These are phyloP conservation scores for Sesamia inferens DNA, from an alignment of 2,888 invertebrate species.

Conservation along the genomic window DNA sequence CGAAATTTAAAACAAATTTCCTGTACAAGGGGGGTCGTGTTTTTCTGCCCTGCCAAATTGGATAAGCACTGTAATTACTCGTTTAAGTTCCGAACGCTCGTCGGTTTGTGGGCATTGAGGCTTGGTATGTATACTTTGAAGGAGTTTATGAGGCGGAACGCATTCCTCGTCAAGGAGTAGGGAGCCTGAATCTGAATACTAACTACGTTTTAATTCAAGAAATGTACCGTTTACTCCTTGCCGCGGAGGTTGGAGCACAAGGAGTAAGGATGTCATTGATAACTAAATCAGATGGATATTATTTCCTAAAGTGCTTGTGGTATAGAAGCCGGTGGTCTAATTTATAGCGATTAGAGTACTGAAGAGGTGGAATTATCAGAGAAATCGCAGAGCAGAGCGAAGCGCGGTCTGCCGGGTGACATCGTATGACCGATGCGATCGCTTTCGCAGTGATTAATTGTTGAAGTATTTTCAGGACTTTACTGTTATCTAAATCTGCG, in stretches of 20 bases:
- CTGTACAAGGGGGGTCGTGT: slow-evolving; percentile 87
- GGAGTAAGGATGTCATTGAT: slow-evolving; percentile 43
- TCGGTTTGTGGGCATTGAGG: slow-evolving; percentile 74
- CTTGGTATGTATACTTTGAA: slow-evolving; percentile 76
- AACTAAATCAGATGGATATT: slow-evolving; percentile 46
- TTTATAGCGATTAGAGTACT: slow-evolving; percentile 49
- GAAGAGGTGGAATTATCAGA: slow-evolving; percentile 56
- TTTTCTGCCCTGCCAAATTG: slow-evolving; percentile 89
- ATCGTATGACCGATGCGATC: slow-evolving; percentile 61
- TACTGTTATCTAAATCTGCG: slow-evolving; percentile 49
- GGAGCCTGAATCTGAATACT: slow-evolving; percentile 67
- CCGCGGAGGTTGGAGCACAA: slow-evolving; percentile 32
- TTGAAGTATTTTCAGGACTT: slow-evolving; percentile 34
- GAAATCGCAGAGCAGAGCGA: slow-evolving; percentile 45
- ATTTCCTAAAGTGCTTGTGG: slow-evolving; percentile 33
- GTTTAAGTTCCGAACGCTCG: slow-evolving; percentile 81
- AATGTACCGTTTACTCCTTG: slow-evolving; percentile 44
- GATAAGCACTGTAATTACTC: slow-evolving; percentile 89
- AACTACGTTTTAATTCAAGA: slow-evolving; percentile 56
- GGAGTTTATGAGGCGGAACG: slow-evolving; percentile 81
- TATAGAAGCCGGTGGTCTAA: slow-evolving; percentile 52
- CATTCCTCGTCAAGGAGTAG: slow-evolving; percentile 63
- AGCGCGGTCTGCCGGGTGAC: slow-evolving; percentile 44
- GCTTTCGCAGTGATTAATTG: slow-evolving; percentile 60
- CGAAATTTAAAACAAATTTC: slow-evolving; percentile 90